Base-by-base conservation (phyloP, 2,797 vertebrate species). In the Hyperoplus immaculatus region DNA sequence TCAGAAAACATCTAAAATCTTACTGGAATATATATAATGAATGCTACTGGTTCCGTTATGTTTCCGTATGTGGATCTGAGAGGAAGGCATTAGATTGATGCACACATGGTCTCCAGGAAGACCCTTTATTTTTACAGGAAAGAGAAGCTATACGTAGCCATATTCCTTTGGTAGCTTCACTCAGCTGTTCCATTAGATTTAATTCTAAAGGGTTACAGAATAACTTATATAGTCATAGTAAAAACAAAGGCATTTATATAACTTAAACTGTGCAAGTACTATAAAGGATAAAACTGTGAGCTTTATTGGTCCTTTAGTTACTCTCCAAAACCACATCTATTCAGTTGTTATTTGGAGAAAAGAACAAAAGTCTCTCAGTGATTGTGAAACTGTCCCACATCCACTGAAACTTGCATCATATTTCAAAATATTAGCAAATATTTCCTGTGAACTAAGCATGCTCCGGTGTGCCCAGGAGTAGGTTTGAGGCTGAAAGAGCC, bases 371-470 rank as follows among this genome's bases (percentile, higher is more conserved):
- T 39, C 46, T 29, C 29, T 46, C 41, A 39, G 41, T 54, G 5
- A 77, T 4, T 53, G 10, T 60, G 41, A 75, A 69, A 49, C 16
- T 55, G 47, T 60, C 57, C 8, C 15, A 66, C 56, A 69, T 13
- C 50, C 13, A 55, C 46, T 67, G 7, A 8, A 80, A 39, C 10
- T 53, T n/a, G 36, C 6, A 9, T 39, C 62, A 77, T 80, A 11
- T 66, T 39, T 68, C 6, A 57, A 70, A 70, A 50, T 69, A 78
- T 77, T 49, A 56, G 18, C 6, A 69, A 61, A 75, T 51, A 75
- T 64, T 43, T 73, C 53, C 46, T 61, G 62, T 57, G 60, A 69
- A 47, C 47, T 78, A 12, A 53, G 18, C 10, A 13, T 58, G 60
- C 60, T 85, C n/a, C 57, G 7, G 58, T 70, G 43, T 55, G 14